Evolutionary conservation across 2,113 vertebrate genomes (phyloP), one percentile per base, ranked within the genome.

Genomic region (Alouatta palliata): DNA sequence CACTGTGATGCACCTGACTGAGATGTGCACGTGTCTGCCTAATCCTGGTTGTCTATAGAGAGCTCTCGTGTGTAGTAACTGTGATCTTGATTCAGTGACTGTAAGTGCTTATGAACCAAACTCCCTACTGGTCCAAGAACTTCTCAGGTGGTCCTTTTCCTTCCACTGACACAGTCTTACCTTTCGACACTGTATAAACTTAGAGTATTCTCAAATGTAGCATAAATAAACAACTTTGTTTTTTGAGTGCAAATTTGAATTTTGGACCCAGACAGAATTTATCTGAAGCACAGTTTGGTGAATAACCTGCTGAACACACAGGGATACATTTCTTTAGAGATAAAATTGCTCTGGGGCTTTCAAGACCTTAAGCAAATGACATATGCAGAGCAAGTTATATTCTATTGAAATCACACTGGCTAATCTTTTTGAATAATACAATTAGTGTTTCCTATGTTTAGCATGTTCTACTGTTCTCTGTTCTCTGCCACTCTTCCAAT

Each of bases 21-120:
- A 45, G 32, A 23, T 19, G 1, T 20, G 7, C 9, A 27, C 9
- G 0, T 27, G 10, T 47, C 58, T 35, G 0, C 43, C 4, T 1
- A 3, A 43, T n/a, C 52, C 27, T 30, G 4, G 5, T 27, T 16
- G 3, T 32, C 35, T 79, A 30, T 6, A 77, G 49, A 19, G 52
- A 84, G 25, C 56, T 6, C 14, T 10, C 2, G 6, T 21, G 17
- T 82, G 37, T 52, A 45, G 43, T 45, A 10, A 73, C 21, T 27
- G 4, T 94, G 64, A n/a, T 23, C 12, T 43, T 73, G 27, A 56
- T 82, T 40, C 25, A 7, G 7, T 68, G 37, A 49, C 45, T 68
- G 9, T 43, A 66, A 21, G 19, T 64, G 32, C 2, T 81, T 76
- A 75, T 68, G 27, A 82, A 75, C 25, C 2, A 30, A 43, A 82